Percentiles rank a stretch among this genome's conserved stretches.
Conservation (phyloP, 2,113 vertebrate species). For the Panthera tigris region DNA sequence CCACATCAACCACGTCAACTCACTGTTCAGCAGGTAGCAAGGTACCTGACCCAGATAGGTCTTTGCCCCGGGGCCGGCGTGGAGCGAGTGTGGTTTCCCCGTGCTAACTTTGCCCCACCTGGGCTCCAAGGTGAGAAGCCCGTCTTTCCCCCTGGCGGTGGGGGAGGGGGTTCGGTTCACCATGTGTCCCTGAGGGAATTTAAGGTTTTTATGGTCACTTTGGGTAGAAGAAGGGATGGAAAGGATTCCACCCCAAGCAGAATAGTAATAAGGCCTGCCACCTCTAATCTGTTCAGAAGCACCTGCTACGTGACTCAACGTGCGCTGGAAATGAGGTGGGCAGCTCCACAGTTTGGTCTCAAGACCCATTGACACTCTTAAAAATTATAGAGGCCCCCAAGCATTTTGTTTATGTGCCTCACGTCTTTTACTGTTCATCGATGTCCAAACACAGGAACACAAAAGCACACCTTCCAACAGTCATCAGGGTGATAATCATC, state of each 20-base stretch:
- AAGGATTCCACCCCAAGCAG: background rate
- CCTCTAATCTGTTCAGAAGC: background rate
- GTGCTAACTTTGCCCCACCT: background rate
- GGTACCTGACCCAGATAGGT: background rate
- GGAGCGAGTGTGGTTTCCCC: background rate
- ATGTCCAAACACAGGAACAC: background rate
- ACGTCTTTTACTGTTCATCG: background rate
- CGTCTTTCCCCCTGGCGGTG: background rate
- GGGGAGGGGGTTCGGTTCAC: background rate
- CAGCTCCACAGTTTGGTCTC: background rate
- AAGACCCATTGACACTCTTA: background rate
- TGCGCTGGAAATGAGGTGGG: background rate
- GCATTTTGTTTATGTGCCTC: background rate
- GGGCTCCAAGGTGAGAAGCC: background rate
- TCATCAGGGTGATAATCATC: background rate
- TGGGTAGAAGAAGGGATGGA: background rate
- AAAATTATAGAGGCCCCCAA: background rate
- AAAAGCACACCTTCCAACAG: background rate
- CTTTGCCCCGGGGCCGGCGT: background rate
- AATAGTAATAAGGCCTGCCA: background rate
- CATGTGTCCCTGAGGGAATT: background rate
- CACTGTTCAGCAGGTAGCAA: background rate
- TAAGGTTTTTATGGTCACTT: background rate
- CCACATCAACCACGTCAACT: background rate
- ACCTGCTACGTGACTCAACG: background rate